Percentiles rank a stretch among this genome's conserved stretches.
Conservation (phyloP, 2,888 invertebrate species). For the Rosalia funebris region DNA sequence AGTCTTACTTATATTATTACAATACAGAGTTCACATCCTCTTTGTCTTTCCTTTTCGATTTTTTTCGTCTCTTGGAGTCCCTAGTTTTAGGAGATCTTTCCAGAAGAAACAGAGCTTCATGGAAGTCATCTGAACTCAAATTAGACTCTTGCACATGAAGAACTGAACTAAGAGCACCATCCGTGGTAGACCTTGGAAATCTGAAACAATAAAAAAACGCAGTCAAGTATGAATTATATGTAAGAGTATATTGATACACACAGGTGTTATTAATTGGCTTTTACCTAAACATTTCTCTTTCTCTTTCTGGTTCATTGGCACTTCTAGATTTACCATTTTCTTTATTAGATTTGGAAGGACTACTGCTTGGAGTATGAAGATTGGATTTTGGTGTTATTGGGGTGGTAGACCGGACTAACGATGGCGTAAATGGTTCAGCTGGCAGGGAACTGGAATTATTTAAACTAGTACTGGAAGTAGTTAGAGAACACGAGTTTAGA, state of each 20-base stretch:
- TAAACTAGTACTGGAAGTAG: conserved; percentile 61
- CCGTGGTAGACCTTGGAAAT: conserved; percentile 69
- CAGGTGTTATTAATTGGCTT: too few species aligned
- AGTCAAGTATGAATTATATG: not conserved
- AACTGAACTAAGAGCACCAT: conserved; percentile 69
- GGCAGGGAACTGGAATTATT: conserved; percentile 53
- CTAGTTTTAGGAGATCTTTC: conserved; percentile 67
- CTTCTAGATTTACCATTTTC: conserved; percentile 64
- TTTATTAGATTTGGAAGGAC: conserved; percentile 52
- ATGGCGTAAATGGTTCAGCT: conserved; percentile 61
- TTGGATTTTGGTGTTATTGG: conserved; percentile 58
- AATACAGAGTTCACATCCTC: conserved; percentile 66
- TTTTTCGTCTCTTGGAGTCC: conserved; percentile 65
- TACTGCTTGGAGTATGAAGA: conserved; percentile 55
- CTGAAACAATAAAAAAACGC: conserved; percentile 47
- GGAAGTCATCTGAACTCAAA: conserved; percentile 69
- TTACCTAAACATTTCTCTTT: conserved; percentile 65
- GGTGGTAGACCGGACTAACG: conserved; percentile 60
- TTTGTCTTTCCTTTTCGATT: conserved; percentile 65
- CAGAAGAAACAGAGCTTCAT: conserved; percentile 68
- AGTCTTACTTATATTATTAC: conserved; percentile 56
- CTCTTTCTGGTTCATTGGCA: conserved; percentile 67
- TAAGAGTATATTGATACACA: not conserved
- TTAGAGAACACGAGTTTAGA: conserved; percentile 60
- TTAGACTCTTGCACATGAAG: conserved; percentile 69